phyloP scores from a whole-genome alignment of 1,140 invertebrate species.

The Eriocheir sinensis region DNA sequence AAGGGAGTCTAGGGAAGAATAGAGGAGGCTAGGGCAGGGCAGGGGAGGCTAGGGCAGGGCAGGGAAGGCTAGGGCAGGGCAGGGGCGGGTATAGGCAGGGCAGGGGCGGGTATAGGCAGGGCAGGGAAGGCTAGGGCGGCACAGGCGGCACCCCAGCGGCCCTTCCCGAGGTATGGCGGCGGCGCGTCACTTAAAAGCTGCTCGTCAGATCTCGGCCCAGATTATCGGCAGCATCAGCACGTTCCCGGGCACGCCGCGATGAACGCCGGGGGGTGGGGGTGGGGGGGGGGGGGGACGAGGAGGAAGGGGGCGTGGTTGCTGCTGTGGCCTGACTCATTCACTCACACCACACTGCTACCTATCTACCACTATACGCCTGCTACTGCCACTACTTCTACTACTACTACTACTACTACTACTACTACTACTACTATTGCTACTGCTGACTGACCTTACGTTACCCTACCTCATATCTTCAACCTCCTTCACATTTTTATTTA shows the following conservation, averaged over 20 bases:
- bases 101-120: too few species aligned
- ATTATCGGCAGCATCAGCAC: conserved; percentile 64
- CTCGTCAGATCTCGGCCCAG: conserved; percentile 25
- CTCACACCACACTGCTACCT: too few species aligned
- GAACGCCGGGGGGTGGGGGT: conserved; percentile 26
- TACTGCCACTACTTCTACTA: neutral
- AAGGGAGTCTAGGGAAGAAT: too few species aligned
- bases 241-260: conserved; percentile 56
- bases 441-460: neutral
- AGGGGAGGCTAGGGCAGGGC: too few species aligned
- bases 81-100: too few species aligned
- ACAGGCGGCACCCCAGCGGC: neutral
- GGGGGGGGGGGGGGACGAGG: neutral
- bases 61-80: too few species aligned
- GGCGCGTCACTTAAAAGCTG: conserved; percentile 69
- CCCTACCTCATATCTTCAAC: neutral
- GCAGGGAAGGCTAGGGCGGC: neutral
- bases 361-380: neutral
- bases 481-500: too few species aligned
- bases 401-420: neutral
- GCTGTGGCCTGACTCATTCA: neutral
- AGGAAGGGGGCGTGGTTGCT: neutral
- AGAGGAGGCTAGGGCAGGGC: too few species aligned
- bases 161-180: conserved; percentile 57
- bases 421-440: neutral